Evolutionary conservation across 1,140 invertebrate species (phyloP).

Genomic region (Drosophila pseudoobscura): DNA sequence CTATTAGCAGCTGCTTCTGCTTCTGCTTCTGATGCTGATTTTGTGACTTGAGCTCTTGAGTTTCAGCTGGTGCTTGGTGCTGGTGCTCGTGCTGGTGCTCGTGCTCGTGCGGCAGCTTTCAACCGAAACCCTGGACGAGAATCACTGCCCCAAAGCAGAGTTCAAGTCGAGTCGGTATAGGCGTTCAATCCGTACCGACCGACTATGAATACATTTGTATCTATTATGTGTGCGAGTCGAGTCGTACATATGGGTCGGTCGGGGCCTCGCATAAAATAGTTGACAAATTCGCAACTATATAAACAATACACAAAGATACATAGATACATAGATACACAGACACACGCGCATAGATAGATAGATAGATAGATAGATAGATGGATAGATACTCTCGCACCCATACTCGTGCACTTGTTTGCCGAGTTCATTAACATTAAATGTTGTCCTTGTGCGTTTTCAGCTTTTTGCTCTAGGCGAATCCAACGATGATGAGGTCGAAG

Average conservation of each 20-base stretch:
- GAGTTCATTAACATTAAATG: slow-evolving; percentile 79
- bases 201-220: slow-evolving; percentile 59
- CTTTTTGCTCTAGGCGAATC: slow-evolving; percentile 46
- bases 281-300: slow-evolving; percentile 78
- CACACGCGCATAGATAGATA: slow-evolving; percentile 18
- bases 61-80: neutral
- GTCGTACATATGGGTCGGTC: slow-evolving; percentile 53
- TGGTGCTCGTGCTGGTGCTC: neutral
- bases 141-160: slow-evolving; percentile 2
- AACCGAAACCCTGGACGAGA: neutral
- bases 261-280: slow-evolving; percentile 73
- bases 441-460: slow-evolving; percentile 69
- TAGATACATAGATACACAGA: slow-evolving; percentile 37
- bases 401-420: slow-evolving; percentile 65
- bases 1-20: slow-evolving; percentile 52
- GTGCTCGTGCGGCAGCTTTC: slow-evolving; percentile 7
- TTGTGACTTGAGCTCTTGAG: neutral
- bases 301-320: slow-evolving; percentile 58
- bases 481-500: neutral
- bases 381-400: slow-evolving; percentile 35
- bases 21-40: neutral
- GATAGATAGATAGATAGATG: slow-evolving; percentile 6
- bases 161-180: slow-evolving; percentile 15
- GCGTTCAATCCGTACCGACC: slow-evolving; percentile 22
- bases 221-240: slow-evolving; percentile 45